phyloP scores from a whole-genome alignment of 2,113 vertebrate species.

The Marmota monax region DNA sequence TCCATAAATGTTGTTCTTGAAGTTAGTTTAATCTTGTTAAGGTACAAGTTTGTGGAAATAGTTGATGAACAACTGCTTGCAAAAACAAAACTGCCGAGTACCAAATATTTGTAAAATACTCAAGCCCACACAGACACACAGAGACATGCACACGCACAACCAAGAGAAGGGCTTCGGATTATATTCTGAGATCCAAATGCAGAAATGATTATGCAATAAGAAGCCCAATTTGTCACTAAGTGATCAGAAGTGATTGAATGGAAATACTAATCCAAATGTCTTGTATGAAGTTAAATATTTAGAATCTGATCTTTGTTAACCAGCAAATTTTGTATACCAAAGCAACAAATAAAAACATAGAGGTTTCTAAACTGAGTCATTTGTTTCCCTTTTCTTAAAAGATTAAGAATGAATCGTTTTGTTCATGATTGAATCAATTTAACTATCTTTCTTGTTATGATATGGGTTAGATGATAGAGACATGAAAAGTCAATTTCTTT shows the following conservation, averaged over 20 bases:
- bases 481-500: not conserved
- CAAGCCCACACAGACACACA: constrained; percentile 11
- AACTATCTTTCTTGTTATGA: not conserved
- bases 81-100: constrained; percentile 26
- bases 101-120: constrained; percentile 68
- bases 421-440: not conserved
- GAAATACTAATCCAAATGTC: constrained; percentile 25
- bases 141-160: not conserved
- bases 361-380: constrained; percentile 67
- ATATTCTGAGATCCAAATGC: constrained; percentile 23
- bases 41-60: constrained; percentile 35
- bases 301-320: constrained; percentile 48
- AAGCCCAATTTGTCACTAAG: constrained; percentile 12
- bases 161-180: constrained; percentile 25
- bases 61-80: constrained; percentile 10
- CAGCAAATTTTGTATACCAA: constrained; percentile 55
- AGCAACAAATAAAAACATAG: constrained; percentile 44
- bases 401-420: constrained; percentile 39
- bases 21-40: constrained; percentile 44
- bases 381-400: constrained; percentile 51
- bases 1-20: constrained; percentile 30
- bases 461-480: not conserved
- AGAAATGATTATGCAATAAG: constrained; percentile 22
- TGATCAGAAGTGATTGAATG: constrained; percentile 6
- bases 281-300: constrained; percentile 74